Evolutionary conservation across 2,888 invertebrate species (phyloP).

Genomic region (Papilio demoleus): DNA sequence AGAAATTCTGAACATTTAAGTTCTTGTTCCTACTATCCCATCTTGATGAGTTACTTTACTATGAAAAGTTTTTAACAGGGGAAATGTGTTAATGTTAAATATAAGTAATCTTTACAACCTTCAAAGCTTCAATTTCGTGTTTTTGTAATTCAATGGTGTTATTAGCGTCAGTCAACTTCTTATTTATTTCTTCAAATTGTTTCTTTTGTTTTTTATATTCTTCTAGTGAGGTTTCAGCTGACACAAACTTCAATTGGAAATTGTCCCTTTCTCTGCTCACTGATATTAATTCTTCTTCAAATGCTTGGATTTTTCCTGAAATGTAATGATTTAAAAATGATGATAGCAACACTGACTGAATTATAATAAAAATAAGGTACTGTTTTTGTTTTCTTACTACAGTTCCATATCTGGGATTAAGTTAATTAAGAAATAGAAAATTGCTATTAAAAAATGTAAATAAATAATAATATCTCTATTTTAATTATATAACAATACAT

Average conservation of each 20-base stretch:
- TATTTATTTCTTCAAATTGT: conserved; percentile 79
- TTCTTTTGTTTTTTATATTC: conserved; percentile 83
- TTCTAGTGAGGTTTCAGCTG: conserved; percentile 77
- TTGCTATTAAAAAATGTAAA: no score
- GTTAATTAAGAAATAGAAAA: no score
- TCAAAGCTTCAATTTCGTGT: conserved; percentile 73
- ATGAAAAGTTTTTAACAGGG: background rate
- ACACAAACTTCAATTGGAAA: conserved; percentile 76
- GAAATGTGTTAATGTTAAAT: background rate
- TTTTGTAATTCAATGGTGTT: conserved; percentile 75
- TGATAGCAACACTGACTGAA: no score
- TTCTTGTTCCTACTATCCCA: no score
- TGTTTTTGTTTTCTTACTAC: no score
- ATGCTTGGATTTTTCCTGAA: conserved; percentile 73
- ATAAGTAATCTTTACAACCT: conserved; percentile 55
- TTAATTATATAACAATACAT: no score
- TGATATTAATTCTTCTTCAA: conserved; percentile 76
- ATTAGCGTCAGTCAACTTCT: conserved; percentile 68
- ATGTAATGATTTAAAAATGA: conserved; percentile 28
- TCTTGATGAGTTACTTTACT: no score
- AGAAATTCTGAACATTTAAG: no score
- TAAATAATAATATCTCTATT: no score
- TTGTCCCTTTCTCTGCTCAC: conserved; percentile 75
- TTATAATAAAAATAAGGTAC: no score
- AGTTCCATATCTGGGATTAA: no score